phyloP scores from a whole-genome alignment of 2,888 invertebrate genomes.

The Anthophora plumipes region DNA sequence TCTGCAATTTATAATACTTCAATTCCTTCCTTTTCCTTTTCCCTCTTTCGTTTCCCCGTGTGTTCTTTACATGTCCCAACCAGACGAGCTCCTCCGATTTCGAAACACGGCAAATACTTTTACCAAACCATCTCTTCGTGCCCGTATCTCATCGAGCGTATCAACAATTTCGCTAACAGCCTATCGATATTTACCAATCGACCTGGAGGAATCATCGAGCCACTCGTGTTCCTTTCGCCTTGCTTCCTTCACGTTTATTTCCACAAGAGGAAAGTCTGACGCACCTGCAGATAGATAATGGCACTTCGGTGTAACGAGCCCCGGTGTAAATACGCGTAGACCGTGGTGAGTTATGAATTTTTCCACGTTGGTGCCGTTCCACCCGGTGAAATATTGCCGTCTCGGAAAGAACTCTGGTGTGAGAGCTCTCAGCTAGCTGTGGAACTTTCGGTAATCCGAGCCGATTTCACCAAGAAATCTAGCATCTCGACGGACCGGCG shows the following conservation, averaged over 20 bases:
- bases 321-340: constrained; percentile 33
- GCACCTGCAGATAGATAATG: constrained; percentile 23
- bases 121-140: background rate
- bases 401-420: constrained; percentile 21
- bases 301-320: constrained; percentile 29
- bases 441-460: constrained; percentile 21
- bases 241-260: constrained; percentile 5
- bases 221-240: background rate
- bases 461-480: constrained; percentile 6
- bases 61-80: background rate
- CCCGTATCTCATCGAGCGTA: background rate
- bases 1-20: background rate
- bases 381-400: constrained; percentile 27
- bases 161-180: constrained; percentile 13
- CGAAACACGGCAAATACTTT: background rate
- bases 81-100: no score
- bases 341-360: constrained; percentile 42
- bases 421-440: background rate
- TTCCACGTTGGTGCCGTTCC: background rate
- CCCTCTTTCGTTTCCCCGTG: background rate
- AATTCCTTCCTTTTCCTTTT: no score
- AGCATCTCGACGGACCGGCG: background rate
- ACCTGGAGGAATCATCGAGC: constrained; percentile 17
- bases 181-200: constrained; percentile 24
- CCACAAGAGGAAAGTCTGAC: background rate